These are phyloP conservation scores for Halocaridina rubra DNA, from an alignment of 2,888 invertebrate genomes.

Conservation along the genomic window DNA sequence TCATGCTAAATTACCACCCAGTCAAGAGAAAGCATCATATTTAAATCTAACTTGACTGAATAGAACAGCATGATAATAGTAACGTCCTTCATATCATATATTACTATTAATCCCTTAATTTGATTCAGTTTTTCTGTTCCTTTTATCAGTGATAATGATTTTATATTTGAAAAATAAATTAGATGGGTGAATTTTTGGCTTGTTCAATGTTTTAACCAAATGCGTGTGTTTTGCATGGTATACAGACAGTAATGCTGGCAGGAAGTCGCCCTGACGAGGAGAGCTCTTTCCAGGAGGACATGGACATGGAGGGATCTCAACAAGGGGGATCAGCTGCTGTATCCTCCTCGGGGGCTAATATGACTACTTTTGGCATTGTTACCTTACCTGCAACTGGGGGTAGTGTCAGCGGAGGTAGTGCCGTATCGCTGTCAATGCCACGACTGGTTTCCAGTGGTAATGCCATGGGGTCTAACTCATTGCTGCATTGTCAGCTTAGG, in stretches of 20 bases:
- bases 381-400: slow-evolving; percentile 22
- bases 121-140: too few species aligned
- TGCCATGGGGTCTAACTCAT: slow-evolving; percentile 4
- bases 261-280: slow-evolving; percentile 35
- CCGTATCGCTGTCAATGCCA: slow-evolving; percentile 18
- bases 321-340: slow-evolving; percentile 26
- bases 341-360: slow-evolving; percentile 11
- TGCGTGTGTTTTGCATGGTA: slow-evolving; percentile 38
- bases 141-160: too few species aligned
- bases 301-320: slow-evolving; percentile 32
- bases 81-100: too few species aligned
- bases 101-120: too few species aligned
- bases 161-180: too few species aligned
- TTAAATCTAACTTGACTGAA: too few species aligned
- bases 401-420: slow-evolving; percentile 27
- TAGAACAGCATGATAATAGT: too few species aligned
- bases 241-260: slow-evolving; percentile 47
- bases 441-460: slow-evolving; percentile 17
- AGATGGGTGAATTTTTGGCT: too few species aligned
- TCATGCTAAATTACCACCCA: too few species aligned
- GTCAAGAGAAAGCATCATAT: too few species aligned
- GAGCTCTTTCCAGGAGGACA: slow-evolving; percentile 9
- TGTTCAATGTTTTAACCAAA: too few species aligned
- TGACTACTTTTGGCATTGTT: slow-evolving; percentile 25
- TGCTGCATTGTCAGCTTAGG: too few species aligned